Conservation (phyloP, 2,797 vertebrate species). For the Dermochelys coriacea region DNA sequence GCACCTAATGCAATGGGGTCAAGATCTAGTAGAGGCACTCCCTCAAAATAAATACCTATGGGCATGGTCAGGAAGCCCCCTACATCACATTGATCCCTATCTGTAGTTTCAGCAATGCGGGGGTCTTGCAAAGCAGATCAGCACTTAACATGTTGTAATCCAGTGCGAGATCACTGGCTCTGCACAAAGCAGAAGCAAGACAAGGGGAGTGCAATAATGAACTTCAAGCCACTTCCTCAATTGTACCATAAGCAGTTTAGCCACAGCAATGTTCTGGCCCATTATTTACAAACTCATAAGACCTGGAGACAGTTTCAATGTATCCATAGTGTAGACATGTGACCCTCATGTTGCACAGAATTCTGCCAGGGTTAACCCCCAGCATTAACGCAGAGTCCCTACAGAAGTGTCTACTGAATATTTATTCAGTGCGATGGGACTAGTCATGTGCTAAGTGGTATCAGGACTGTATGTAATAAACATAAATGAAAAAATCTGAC, state of each 20-base stretch:
- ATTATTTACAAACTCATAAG: neutral
- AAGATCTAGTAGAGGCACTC: neutral
- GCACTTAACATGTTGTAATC: neutral
- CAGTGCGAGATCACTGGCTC: neutral
- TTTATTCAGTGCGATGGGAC: neutral
- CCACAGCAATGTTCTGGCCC: neutral
- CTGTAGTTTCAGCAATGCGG: fast-evolving
- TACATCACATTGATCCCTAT: neutral
- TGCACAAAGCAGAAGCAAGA: neutral
- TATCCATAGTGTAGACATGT: neutral
- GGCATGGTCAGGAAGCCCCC: neutral
- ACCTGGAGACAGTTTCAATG: neutral
- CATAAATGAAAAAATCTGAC: neutral
- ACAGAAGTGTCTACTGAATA: neutral
- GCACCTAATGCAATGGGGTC: neutral
- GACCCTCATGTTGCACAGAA: fast-evolving
- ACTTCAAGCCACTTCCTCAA: neutral
- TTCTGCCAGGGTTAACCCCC: neutral
- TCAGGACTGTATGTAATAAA: neutral
- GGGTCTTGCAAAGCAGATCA: neutral
- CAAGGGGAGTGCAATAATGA: neutral
- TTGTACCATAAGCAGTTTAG: neutral
- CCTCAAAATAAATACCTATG: neutral
- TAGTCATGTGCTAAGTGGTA: neutral
- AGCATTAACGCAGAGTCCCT: neutral